These are phyloP conservation scores for Seriola quinqueradiata DNA, from an alignment of 2,113 vertebrate genomes.

Conservation along the genomic window DNA sequence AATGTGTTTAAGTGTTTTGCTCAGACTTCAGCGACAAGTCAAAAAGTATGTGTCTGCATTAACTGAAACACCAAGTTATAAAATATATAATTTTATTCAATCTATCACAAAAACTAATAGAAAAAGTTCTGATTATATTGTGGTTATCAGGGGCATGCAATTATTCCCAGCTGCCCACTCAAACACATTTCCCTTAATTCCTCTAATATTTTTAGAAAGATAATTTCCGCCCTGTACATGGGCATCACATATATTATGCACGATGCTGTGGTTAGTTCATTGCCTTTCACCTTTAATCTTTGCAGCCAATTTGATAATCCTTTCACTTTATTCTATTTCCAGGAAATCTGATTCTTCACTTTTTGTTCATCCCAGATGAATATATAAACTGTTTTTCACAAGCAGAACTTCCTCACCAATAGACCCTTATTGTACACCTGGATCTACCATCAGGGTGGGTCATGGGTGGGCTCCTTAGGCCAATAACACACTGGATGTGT, in stretches of 20 bases:
- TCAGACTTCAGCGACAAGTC: neutral
- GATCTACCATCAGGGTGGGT: neutral
- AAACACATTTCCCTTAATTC: constrained; percentile 58
- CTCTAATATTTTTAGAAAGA: constrained; percentile 72
- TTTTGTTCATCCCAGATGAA: neutral
- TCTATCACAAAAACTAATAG: neutral
- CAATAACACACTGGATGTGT: no score
- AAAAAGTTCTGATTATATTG: neutral
- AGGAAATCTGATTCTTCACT: constrained; percentile 8
- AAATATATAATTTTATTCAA: neutral
- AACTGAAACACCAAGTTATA: neutral
- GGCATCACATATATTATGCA: constrained; percentile 75
- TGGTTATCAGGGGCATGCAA: constrained; percentile 11
- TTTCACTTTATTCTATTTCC: constrained; percentile 50
- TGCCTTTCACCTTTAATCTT: constrained; percentile 56
- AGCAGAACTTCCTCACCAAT: neutral
- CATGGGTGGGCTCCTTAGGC: no score
- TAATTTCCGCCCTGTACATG: constrained; percentile 62
- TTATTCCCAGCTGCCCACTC: constrained; percentile 42
- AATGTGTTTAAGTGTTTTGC: neutral
- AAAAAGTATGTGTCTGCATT: neutral
- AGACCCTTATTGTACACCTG: neutral
- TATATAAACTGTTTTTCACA: neutral
- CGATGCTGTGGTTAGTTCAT: constrained; percentile 39
- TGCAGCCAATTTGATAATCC: constrained; percentile 42